These are phyloP conservation scores for Procapra przewalskii DNA, from an alignment of 2,113 vertebrate genomes.

Conservation along the genomic window DNA sequence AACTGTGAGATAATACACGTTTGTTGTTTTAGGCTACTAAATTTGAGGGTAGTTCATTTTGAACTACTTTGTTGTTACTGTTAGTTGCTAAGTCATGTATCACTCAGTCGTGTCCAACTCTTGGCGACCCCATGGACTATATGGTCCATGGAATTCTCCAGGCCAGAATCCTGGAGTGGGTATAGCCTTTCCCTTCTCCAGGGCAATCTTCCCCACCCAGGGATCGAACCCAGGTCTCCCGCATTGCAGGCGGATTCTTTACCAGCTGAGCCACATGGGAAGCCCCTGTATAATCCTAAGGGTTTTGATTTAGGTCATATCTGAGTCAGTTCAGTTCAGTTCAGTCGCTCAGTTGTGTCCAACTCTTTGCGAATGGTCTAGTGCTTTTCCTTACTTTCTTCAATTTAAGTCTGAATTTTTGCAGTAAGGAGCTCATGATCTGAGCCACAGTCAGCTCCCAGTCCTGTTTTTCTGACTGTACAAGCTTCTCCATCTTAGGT, in stretches of 20 bases:
- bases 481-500: rapidly evolving
- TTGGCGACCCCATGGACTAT: too few relatives aligned
- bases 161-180: too few relatives aligned
- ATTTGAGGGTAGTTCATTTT: not conserved
- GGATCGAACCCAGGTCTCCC: too few relatives aligned
- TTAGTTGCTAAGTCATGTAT: not conserved
- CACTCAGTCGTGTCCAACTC: too few relatives aligned
- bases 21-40: not conserved
- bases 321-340: not conserved
- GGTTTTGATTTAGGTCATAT: not conserved
- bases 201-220: too few relatives aligned
- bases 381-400: not conserved
- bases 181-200: too few relatives aligned
- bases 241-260: too few relatives aligned
- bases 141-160: too few relatives aligned
- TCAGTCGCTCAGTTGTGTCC: too few relatives aligned
- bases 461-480: not conserved
- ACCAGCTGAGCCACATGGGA: too few relatives aligned
- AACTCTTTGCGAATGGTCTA: not conserved
- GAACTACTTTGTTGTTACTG: not conserved
- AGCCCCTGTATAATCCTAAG: not conserved
- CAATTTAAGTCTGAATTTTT: not conserved
- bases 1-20: not conserved
- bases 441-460: not conserved
- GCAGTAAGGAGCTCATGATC: not conserved